Base-by-base conservation (phyloP, 2,888 invertebrate genomes). In the Caenorhabditis sp. region DNA sequence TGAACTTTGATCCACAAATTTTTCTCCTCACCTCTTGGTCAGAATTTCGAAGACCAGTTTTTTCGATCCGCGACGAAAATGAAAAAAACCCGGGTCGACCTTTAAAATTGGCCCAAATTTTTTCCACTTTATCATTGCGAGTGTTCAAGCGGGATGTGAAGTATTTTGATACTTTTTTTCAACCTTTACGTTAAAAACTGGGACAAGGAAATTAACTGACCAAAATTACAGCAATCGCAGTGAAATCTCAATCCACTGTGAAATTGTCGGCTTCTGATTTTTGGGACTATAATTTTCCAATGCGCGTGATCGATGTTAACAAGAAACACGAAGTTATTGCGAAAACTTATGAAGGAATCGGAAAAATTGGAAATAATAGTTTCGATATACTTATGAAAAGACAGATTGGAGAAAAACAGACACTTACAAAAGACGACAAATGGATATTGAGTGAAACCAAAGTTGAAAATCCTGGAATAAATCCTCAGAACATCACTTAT, bases 271-370 rank as follows among this genome's bases (percentile, higher is more conserved):
- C 68, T 3, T 57, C 64, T 6, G 73, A 73, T 37, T 57, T 67
- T 1, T 63, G 72, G 31, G 17, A 43, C 1, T 50, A 64, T 2
- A 67, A 67, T 14, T 72, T 67, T 17, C 72, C 72, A 12, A 67
- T 58, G 14, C 63, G 55, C 0, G 72, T 67, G 21, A 67, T 72
- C 19, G 50, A 50, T 8, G 64, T 72, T 55, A 59, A 50, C 19
- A 12, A 10, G 0, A 53, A 64, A 6, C 26, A 27, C 6, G 43
- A 27, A 55, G 62, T 72, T 26, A 37, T 64, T 4, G 67, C 67
- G 64, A 67, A 72, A 55, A 67, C 67, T 49, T 67, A 67, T 61
- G 72, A 72, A 58, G 72, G 72, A 17, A 63, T 72, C n/a, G 72
- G 67, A n/a, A 53, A 64, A 27, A 64, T 72, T 3, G 64, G 63